Percentiles rank a stretch among this genome's conserved stretches.
These are phyloP conservation scores for Salvelinus alpinus DNA, from an alignment of 2,113 vertebrate species.

Conservation along the genomic window DNA sequence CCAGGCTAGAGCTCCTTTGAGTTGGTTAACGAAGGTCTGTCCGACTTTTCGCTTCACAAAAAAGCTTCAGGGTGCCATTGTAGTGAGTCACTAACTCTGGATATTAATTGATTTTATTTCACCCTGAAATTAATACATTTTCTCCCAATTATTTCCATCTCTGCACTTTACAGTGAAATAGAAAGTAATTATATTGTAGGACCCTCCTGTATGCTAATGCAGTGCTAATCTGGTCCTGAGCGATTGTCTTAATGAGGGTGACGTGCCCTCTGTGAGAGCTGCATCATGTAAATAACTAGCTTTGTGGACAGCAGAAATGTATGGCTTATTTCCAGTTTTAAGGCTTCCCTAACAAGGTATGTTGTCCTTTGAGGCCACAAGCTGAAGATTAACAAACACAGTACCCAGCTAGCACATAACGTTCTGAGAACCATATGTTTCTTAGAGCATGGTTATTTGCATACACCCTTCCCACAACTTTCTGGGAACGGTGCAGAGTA, in stretches of 20 bases:
- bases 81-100: too few relatives aligned
- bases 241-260: slow-evolving; percentile 72
- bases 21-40: too few relatives aligned
- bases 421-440: too few relatives aligned
- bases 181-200: slow-evolving; percentile 1
- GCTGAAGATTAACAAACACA: slow-evolving; percentile 72
- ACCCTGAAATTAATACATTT: too few relatives aligned
- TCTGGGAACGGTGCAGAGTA: too few relatives aligned
- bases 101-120: too few relatives aligned
- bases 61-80: too few relatives aligned
- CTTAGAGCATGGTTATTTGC: too few relatives aligned
- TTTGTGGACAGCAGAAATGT: slow-evolving; percentile 65
- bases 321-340: slow-evolving; percentile 72
- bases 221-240: slow-evolving; percentile 74
- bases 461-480: too few relatives aligned
- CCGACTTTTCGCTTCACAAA: too few relatives aligned
- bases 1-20: too few relatives aligned
- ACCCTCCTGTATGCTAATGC: slow-evolving; percentile 74
- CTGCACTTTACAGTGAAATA: not conserved
- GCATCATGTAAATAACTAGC: slow-evolving; percentile 71
- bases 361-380: slow-evolving; percentile 61
- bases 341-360: slow-evolving; percentile 71
- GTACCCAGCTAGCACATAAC: too few relatives aligned
- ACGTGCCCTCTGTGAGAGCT: slow-evolving; percentile 53
- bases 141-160: not conserved